phyloP scores from a whole-genome alignment of 2,113 vertebrate species.

The Antechinus stuartii region DNA sequence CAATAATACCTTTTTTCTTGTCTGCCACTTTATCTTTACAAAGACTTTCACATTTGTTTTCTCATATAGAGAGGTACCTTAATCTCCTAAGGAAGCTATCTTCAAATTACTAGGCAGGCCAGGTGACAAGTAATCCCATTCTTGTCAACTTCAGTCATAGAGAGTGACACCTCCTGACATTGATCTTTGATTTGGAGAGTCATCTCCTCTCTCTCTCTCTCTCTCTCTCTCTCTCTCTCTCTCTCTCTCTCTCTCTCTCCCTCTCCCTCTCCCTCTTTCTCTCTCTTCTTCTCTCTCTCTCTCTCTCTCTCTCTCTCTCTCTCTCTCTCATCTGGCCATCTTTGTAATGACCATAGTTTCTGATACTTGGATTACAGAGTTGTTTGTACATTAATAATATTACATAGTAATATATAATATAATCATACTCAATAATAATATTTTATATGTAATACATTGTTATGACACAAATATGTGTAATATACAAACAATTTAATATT shows the following conservation, averaged over 20 bases:
- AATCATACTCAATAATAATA: not conserved
- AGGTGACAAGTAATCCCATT: conserved; percentile 5
- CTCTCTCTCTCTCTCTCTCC: too few species aligned
- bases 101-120: not conserved
- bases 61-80: not conserved
- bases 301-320: too few species aligned
- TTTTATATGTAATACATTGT: not conserved
- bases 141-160: not conserved
- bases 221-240: not conserved
- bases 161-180: conserved; percentile 19
- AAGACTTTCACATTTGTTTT: not conserved
- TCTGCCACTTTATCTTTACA: not conserved
- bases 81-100: conserved; percentile 7
- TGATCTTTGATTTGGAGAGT: not conserved
- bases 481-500: not conserved
- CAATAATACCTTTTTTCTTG: not conserved
- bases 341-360: not conserved
- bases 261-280: too few species aligned
- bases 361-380: conserved; percentile 3
- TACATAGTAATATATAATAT: not conserved
- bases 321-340: not conserved
- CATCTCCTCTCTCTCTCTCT: conserved; percentile 41
- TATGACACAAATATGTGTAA: not conserved
- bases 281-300: too few species aligned
- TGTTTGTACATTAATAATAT: not conserved